Evolutionary conservation across 2,113 vertebrate species (phyloP).

Genomic region (Heterotis niloticus): DNA sequence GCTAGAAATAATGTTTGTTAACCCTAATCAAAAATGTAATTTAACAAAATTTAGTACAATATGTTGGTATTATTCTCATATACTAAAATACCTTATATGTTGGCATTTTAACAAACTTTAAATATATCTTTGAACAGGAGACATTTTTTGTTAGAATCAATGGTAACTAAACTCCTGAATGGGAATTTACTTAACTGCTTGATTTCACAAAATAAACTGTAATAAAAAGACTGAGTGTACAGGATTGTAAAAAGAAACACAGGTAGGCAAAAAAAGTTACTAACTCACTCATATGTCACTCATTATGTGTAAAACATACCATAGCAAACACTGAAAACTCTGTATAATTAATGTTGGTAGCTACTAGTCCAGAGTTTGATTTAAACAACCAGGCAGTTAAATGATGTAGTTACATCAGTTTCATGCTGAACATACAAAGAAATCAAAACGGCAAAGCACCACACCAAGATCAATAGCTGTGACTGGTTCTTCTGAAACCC

Average conservation of each 20-base stretch:
- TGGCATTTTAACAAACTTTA: too few relatives aligned
- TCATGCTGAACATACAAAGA: not conserved
- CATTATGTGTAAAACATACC: not conserved
- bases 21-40: too few relatives aligned
- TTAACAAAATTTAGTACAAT: too few relatives aligned
- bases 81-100: too few relatives aligned
- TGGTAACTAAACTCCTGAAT: too few relatives aligned
- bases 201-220: too few relatives aligned
- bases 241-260: not conserved
- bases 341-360: not conserved
- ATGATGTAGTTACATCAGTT: constrained; percentile 1
- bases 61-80: too few relatives aligned
- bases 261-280: not conserved
- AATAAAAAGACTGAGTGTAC: too few relatives aligned
- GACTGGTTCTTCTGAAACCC: not conserved
- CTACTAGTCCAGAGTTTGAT: constrained; percentile 4
- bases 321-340: not conserved
- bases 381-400: not conserved
- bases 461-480: not conserved
- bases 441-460: constrained; percentile 1
- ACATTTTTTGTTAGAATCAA: too few relatives aligned
- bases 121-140: too few relatives aligned
- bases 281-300: not conserved
- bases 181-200: too few relatives aligned
- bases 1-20: too few relatives aligned